Evolutionary conservation across 37 sponge, comb jelly and placozoan genomes (phyloP), one percentile per base, ranked within the genome.

Genomic region (Petrosia ficiformis): DNA sequence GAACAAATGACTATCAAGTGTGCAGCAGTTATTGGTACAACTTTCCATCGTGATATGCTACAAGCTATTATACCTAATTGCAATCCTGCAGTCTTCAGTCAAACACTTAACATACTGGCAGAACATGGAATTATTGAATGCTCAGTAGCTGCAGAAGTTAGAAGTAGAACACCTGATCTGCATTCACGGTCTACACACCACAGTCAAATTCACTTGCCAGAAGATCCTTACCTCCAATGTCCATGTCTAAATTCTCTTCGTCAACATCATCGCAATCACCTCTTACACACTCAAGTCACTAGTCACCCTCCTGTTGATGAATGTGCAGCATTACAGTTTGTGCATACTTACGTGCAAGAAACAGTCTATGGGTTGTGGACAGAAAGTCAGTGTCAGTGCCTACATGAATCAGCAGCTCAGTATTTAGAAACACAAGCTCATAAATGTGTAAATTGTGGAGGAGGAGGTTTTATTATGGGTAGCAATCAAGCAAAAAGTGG

Each of bases 1-100:
- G 81, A 81, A 32, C 97, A 92, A 84, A 77, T 96, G 90, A 84
- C 87, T 33, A 79, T 96, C 42, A 96, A 96, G 80, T 92, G 87
- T 81, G 97, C 97, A 4, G 77, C 92, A 42, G 77, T 89, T 2
- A 71, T 91, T 29, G 97, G 97, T 0, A 88, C 69, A 11, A 33
- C 74, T 1, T 93, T 93, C 71, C 79, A 78, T 26, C 44, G 75
- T n/a, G 30, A 71, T 4, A 81, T 93, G 82, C 80, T 93, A 3
- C 54, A 76, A 54, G 72, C 70, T 29, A 82, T 93, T 16, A 57
- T 85, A 0, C 94, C 94, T 4, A 84, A 81, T 39, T 70, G 70
- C 67, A 73, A 59, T 24, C 64, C 66, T 25, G 59, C 38, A 2
- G 31, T 34, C 1, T 79, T 93, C 38, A 44, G 77, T 33, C 32